Evolutionary conservation across 2,888 invertebrate genomes (phyloP).

Genomic region (Drosophila anomelani): DNA sequence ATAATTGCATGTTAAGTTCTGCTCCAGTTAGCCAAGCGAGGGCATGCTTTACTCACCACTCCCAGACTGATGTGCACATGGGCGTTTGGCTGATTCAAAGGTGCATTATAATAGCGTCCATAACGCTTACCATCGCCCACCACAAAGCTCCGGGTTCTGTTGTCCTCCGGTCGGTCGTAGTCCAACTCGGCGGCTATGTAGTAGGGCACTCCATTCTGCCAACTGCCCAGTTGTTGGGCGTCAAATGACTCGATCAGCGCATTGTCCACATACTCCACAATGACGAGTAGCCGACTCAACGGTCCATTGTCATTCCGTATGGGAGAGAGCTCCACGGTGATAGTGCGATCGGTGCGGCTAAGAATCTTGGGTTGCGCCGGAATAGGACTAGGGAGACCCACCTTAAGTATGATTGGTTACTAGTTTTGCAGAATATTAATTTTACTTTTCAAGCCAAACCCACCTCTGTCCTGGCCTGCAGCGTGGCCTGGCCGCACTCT

Average conservation of each 20-base stretch:
- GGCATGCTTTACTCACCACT: slow-evolving; percentile 86
- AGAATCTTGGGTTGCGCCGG: slow-evolving; percentile 89
- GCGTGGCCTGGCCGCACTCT: slow-evolving; percentile 86
- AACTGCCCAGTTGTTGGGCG: slow-evolving; percentile 87
- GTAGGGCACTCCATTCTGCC: slow-evolving; percentile 89
- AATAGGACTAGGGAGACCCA: slow-evolving; percentile 88
- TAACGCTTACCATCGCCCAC: slow-evolving; percentile 91
- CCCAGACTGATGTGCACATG: slow-evolving; percentile 90
- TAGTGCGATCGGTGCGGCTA: slow-evolving; percentile 87
- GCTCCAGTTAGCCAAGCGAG: neutral
- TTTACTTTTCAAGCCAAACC: neutral
- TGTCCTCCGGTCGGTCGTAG: slow-evolving; percentile 85
- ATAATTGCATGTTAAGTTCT: neutral
- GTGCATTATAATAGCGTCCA: slow-evolving; percentile 91
- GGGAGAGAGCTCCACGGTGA: slow-evolving; percentile 89
- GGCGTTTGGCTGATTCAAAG: slow-evolving; percentile 86
- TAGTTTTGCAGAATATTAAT: neutral
- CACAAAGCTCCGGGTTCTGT: slow-evolving; percentile 88
- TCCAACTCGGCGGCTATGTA: slow-evolving; percentile 93
- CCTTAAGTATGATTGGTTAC: neutral
- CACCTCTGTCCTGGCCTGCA: slow-evolving; percentile 89
- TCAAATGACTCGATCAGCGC: slow-evolving; percentile 88
- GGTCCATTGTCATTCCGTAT: slow-evolving; percentile 92
- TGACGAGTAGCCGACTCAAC: slow-evolving; percentile 89
- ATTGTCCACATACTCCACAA: slow-evolving; percentile 88